These are phyloP conservation scores for Resseliella maxima DNA, from an alignment of 2,888 invertebrate genomes.

Conservation along the genomic window DNA sequence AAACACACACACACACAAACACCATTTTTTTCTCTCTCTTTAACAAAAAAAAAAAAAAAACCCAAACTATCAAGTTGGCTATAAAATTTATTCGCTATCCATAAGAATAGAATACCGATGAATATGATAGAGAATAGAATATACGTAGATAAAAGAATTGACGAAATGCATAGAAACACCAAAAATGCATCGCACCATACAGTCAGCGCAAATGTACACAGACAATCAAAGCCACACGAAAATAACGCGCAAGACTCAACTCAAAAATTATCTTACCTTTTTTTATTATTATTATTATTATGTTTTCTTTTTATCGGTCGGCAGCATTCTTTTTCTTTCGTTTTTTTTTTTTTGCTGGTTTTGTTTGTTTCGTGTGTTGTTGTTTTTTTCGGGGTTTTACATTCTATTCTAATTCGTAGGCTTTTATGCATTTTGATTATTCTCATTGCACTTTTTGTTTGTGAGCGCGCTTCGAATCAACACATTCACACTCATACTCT, in stretches of 20 bases:
- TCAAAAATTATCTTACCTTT: slow-evolving; percentile 39
- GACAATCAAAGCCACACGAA: slow-evolving; percentile 15
- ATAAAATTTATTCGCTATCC: slow-evolving; percentile 54
- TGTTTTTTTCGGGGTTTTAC: neutral
- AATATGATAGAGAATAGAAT: neutral
- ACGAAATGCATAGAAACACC: neutral
- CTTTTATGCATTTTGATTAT: slow-evolving; percentile 21
- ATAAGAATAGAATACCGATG: slow-evolving; percentile 47
- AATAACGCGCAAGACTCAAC: slow-evolving; percentile 19
- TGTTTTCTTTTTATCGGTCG: slow-evolving; percentile 48
- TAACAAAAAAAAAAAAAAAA: neutral
- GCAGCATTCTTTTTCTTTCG: neutral
- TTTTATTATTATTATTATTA: slow-evolving; percentile 42
- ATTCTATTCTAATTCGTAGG: slow-evolving; percentile 22
- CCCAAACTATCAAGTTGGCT: slow-evolving; percentile 13
- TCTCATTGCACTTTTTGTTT: slow-evolving; percentile 19
- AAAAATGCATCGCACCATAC: neutral
- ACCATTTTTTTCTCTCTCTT: neutral
- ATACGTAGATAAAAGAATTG: slow-evolving; percentile 9
- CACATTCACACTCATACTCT: neutral
- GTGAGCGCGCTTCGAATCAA: neutral
- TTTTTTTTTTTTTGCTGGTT: slow-evolving; percentile 43
- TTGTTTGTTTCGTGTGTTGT: slow-evolving; percentile 39
- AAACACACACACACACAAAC: neutral
- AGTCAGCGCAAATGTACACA: slow-evolving; percentile 12